Evolutionary conservation across 2,113 vertebrate species (phyloP), one percentile per base, ranked within the genome.

Genomic region (Coptodon bakossiorum): DNA sequence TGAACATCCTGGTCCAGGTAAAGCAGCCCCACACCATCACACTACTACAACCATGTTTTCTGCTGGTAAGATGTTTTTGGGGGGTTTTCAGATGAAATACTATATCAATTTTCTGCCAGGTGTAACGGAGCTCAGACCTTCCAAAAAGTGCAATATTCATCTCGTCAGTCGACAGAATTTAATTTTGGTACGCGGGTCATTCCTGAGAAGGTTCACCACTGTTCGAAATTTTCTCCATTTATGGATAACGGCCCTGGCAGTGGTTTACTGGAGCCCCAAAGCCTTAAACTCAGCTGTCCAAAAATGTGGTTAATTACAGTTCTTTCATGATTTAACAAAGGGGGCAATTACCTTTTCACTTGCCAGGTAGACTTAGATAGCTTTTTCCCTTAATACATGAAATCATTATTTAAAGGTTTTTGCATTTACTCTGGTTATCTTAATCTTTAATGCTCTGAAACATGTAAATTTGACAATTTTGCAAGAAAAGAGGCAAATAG

Each of bases 61-160:
- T 36, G 61, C 31, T 66, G 9, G 6, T n/a, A 66, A 66, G 61
- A 66, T 0, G 31, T 12, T 66, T 61, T 34, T 1, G 9, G 9
- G 16, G 0, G 0, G 0, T 36, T 66, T 66, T 13, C 61, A 66
- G 2, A 38, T 66, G 61, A 66, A n/a, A 38, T 2, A 66, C 61
- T 38, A 5, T 2, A 38, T 66, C 0, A 38, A 36, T 66, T 66
- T 66, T 36, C 31, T 66, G 31, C 17, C 31, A 5, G 6, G 61
- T 7, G 61, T 66, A 66, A n/a, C 61, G 12, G 61, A 66, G 0
- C 31, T 66, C 61, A 66, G 0, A 66, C 10, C 61, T 66, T 66
- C 10, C 31, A 38, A 66, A 66, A 66, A 38, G 34, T 38, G 34
- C 34, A 38, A 1, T n/a, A 38, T 38, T 66, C 19, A n/a, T 66